Evolutionary conservation across 1,140 invertebrate genomes (phyloP), one percentile per base, ranked within the genome.

Genomic region (Procambarus virginalis): DNA sequence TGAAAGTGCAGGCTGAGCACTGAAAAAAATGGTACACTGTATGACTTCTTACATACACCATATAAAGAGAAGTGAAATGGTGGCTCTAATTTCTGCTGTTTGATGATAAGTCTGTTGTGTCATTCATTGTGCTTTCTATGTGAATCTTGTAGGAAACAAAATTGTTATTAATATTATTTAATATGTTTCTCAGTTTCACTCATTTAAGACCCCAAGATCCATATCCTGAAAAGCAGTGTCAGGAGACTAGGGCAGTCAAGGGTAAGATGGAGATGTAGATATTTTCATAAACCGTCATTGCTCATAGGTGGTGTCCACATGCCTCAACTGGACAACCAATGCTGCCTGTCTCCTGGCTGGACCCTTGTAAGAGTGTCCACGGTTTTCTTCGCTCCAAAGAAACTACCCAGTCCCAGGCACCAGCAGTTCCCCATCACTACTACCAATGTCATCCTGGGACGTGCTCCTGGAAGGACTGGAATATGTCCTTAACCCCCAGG

Each of bases 111-210:
- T 90, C 83, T 85, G 89, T 90, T 90, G 89, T 90, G 89, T 90
- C 89, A 85, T 90, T 90, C 89, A 90, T 90, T 90, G 89, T 90
- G 89, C 89, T 90, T 90, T 90, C 89, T 90, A 90, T 90, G 89
- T 90, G 83, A 90, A 90, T 90, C 84, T 85, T 90, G 84, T 85
- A 90, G 84, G 89, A 85, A 90, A 90, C 88, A 89, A 89, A 89
- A 89, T 89, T 89, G 70, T 58, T 83, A 77, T 89, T 84, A 68
- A 78, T 84, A 90, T 90, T 85, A 90, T 90, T 90, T 90, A 22
- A 75, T 90, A 90, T 90, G 83, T 90, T 90, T 86, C 76, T 81
- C 12, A 78, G 86, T 90, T 90, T 90, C 83, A 84, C 55, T 90
- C 76, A 90, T 90, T 85, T 81, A 86, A 79, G 64, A 84, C 60